Evolutionary conservation across 2,797 vertebrate genomes (phyloP).

Genomic region (Petrocephalus sullivani): DNA sequence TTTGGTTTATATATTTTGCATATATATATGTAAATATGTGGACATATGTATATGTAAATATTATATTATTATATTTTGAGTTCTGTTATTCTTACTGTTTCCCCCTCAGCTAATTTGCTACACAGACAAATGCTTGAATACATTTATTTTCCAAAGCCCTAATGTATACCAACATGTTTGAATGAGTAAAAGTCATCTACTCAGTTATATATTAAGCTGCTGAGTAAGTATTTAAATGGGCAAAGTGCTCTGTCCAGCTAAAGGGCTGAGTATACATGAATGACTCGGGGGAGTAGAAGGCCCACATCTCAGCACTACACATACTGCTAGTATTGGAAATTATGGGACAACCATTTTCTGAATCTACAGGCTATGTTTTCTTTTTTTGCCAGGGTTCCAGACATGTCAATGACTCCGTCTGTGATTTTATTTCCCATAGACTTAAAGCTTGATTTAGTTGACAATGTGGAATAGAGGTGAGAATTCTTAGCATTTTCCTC

Average conservation of each 20-base stretch:
- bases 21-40: background rate
- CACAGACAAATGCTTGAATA: background rate
- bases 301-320: background rate
- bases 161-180: background rate
- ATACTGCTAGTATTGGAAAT: background rate
- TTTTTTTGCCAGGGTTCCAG: background rate
- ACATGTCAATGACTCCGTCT: background rate
- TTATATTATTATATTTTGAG: background rate
- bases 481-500: background rate
- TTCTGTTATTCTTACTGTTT: background rate
- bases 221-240: background rate
- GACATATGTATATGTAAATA: no score
- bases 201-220: background rate
- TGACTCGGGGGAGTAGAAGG: background rate
- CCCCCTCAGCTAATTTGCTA: background rate
- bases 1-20: background rate
- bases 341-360: background rate
- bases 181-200: background rate
- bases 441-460: background rate
- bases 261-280: background rate
- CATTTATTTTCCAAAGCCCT: background rate
- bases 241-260: background rate
- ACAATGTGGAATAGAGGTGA: background rate
- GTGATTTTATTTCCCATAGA: background rate
- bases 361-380: background rate